A percentile compares a stretch with the other conserved stretches of the same genome.
Conservation (phyloP, 2,797 vertebrate species). For the Cheirogaleus major region DNA sequence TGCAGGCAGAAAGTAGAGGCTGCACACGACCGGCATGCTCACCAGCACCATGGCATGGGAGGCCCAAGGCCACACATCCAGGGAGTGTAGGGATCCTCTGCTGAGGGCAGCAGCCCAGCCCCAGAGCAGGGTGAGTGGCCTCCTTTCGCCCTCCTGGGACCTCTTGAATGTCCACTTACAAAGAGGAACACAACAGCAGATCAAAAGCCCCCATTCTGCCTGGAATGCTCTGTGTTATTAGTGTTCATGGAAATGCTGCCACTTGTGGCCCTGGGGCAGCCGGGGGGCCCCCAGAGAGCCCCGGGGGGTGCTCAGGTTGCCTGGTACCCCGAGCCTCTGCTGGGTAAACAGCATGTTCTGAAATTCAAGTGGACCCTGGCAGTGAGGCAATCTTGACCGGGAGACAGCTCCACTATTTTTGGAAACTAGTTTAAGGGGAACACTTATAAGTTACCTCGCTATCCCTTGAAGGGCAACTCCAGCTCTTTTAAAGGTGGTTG, state of each 20-base stretch:
- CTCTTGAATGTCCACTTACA: not conserved
- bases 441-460: not conserved
- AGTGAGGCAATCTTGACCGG: not conserved
- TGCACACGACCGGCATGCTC: not conserved
- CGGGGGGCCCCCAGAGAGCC: not conserved
- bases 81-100: not conserved
- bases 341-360: not conserved
- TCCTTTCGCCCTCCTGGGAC: not conserved
- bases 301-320: fast-evolving
- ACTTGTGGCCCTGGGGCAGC: not conserved
- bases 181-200: not conserved
- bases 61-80: too few relatives aligned
- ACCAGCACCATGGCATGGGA: not conserved
- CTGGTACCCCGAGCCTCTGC: not conserved
- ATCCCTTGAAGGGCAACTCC: not conserved
- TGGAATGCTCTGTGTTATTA: too few relatives aligned
- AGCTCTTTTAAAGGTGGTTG: not conserved
- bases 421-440: not conserved
- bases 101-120: not conserved
- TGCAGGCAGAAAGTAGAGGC: not conserved
- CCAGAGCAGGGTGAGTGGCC: not conserved
- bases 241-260: not conserved
- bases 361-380: not conserved
- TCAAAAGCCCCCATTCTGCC: not conserved
- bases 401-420: not conserved